These are phyloP conservation scores for Neoascia interrupta DNA, from an alignment of 2,888 invertebrate genomes.

Conservation along the genomic window DNA sequence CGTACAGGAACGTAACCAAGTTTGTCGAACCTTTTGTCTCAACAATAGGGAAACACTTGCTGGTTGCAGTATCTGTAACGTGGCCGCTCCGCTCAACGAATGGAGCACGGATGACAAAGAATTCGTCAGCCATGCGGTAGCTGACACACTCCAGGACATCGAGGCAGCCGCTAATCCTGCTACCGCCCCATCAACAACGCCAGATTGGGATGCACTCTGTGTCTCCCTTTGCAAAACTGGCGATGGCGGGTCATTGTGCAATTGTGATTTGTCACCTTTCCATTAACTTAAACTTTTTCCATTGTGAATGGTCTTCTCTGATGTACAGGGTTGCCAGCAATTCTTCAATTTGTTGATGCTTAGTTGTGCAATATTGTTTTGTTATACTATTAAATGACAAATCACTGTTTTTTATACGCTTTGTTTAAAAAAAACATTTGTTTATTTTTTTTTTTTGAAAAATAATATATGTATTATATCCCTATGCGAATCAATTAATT, in stretches of 20 bases:
- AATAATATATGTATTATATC: slow-evolving; percentile 71
- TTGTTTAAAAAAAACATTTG: too few relatives aligned
- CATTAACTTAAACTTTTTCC: slow-evolving; percentile 64
- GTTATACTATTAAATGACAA: slow-evolving; percentile 32
- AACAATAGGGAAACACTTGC: slow-evolving; percentile 72
- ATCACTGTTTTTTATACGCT: slow-evolving; percentile 20
- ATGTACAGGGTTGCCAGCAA: slow-evolving; percentile 8
- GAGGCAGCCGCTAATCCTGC: slow-evolving; percentile 17
- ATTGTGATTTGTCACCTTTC: slow-evolving; percentile 86
- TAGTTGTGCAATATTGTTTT: slow-evolving; percentile 7
- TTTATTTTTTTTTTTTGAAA: slow-evolving; percentile 24
- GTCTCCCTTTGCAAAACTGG: slow-evolving; percentile 84
- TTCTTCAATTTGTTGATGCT: slow-evolving; percentile 14
- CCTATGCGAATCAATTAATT: slow-evolving; percentile 80
- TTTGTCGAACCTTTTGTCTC: slow-evolving; percentile 76
- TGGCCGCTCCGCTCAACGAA: slow-evolving; percentile 52
- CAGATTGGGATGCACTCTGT: slow-evolving; percentile 85
- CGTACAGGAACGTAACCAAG: slow-evolving; percentile 65
- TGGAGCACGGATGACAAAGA: slow-evolving; percentile 6
- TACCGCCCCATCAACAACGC: slow-evolving; percentile 71
- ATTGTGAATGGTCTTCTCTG: slow-evolving; percentile 9
- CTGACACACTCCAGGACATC: slow-evolving; percentile 3
- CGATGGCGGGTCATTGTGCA: slow-evolving; percentile 88
- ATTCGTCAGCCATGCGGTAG: neutral
- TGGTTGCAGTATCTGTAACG: slow-evolving; percentile 76